Conservation (phyloP, 1,140 invertebrate species). For the Drosophila lacertosa region DNA sequence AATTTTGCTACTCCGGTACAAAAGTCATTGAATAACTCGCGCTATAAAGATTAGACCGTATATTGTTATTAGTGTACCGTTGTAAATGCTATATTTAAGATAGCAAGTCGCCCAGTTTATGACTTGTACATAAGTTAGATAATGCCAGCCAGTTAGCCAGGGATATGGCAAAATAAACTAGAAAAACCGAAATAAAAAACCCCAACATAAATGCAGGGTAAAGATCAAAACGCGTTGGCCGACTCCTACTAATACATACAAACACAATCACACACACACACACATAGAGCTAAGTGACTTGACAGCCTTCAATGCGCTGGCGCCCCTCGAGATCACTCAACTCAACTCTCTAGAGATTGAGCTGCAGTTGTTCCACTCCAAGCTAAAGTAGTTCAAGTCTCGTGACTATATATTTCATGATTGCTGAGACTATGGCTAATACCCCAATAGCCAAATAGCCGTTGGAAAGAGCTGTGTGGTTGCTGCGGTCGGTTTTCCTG, state of each 20-base stretch:
- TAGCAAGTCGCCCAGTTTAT: constrained; percentile 55
- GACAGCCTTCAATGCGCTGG: constrained; percentile 36
- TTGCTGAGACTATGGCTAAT: not conserved
- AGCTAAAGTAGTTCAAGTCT: constrained; percentile 36
- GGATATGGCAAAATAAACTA: constrained; percentile 20
- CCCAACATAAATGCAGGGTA: constrained; percentile 36
- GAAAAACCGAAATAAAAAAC: constrained; percentile 20
- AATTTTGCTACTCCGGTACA: constrained; percentile 41
- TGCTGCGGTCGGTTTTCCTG: constrained; percentile 9
- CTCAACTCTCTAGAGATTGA: constrained; percentile 31
- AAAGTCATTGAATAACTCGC: constrained; percentile 54
- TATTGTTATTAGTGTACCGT: constrained; percentile 71
- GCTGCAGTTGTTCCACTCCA: constrained; percentile 20
- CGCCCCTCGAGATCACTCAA: constrained; percentile 38
- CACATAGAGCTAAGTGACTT: not conserved
- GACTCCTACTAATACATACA: constrained; percentile 15
- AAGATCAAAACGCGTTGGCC: constrained; percentile 45
- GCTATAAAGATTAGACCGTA: constrained; percentile 63
- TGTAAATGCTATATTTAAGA: constrained; percentile 75
- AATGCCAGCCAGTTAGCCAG: constrained; percentile 32
- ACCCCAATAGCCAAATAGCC: not conserved
- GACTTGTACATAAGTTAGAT: constrained; percentile 48
- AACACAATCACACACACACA: not conserved
- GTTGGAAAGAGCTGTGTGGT: not conserved
- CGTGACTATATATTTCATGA: constrained; percentile 29